phyloP scores from a whole-genome alignment of 2,113 vertebrate species.

The Colistium nudipinnis region DNA sequence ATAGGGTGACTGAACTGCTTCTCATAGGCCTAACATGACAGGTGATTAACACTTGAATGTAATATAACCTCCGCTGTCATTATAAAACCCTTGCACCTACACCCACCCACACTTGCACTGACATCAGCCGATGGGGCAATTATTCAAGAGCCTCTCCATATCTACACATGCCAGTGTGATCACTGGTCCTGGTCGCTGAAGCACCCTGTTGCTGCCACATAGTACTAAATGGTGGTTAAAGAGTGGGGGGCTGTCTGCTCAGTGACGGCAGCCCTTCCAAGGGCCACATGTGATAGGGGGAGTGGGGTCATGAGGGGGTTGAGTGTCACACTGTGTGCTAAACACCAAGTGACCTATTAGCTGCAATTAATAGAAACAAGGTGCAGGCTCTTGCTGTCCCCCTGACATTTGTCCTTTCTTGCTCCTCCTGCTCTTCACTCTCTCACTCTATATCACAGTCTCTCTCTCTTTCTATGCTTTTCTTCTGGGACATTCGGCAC shows the following conservation, averaged over 20 bases:
- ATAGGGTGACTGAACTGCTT: not conserved
- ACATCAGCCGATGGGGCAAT: constrained; percentile 2
- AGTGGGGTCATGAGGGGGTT: constrained; percentile 12
- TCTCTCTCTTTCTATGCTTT: not conserved
- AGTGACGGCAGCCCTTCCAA: constrained; percentile 55
- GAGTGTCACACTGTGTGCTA: constrained; percentile 73
- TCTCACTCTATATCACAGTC: not conserved
- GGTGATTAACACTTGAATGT: not conserved
- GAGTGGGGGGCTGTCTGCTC: constrained; percentile 34
- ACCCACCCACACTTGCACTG: not conserved
- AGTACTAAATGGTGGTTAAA: not conserved
- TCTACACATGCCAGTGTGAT: constrained; percentile 1
- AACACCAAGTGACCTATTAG: constrained; percentile 78
- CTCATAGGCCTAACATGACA: not conserved
- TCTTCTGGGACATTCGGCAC: not conserved
- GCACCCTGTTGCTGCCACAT: not conserved
- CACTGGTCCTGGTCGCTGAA: not conserved
- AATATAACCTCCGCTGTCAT: constrained; percentile 5
- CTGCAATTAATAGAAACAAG: constrained; percentile 83
- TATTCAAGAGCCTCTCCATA: not conserved
- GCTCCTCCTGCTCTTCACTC: constrained; percentile 17
- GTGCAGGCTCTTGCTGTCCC: constrained; percentile 66
- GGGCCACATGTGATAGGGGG: constrained; percentile 61
- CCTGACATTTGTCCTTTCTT: constrained; percentile 71
- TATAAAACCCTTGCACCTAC: not conserved